These are phyloP conservation scores for Seira musarum DNA, from an alignment of 2,888 invertebrate species.

Conservation along the genomic window DNA sequence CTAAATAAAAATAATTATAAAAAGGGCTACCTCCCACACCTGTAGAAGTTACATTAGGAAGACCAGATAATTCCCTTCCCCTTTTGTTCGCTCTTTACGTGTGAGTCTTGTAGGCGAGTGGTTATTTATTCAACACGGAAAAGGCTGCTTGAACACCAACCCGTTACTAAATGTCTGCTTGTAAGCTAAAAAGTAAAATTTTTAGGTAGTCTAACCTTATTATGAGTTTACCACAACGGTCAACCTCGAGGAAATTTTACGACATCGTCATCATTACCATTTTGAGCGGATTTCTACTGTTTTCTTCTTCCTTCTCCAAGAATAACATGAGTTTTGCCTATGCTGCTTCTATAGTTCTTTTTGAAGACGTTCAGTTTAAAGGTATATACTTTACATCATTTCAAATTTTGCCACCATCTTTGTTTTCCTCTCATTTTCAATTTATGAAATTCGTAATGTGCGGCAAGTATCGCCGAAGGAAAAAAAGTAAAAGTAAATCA, in stretches of 20 bases:
- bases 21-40: slow-evolving; percentile 6
- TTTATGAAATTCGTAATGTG: too few relatives aligned
- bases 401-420: background rate
- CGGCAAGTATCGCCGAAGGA: too few relatives aligned
- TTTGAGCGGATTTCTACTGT: slow-evolving; percentile 28
- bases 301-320: slow-evolving; percentile 4
- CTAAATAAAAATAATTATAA: slow-evolving; percentile 6
- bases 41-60: background rate
- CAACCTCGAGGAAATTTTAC: slow-evolving; percentile 5
- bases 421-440: background rate
- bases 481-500: background rate
- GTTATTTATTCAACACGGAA: background rate
- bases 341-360: slow-evolving; percentile 50
- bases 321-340: background rate
- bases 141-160: background rate
- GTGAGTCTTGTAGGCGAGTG: background rate
- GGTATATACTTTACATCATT: slow-evolving; percentile 30
- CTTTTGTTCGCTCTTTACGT: background rate
- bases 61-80: background rate
- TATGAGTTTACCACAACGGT: slow-evolving; percentile 37
- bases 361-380: slow-evolving; percentile 56
- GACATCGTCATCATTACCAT: slow-evolving; percentile 17
- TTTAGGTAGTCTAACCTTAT: slow-evolving; percentile 34
- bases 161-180: slow-evolving; percentile 5
- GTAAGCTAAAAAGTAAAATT: slow-evolving; percentile 19